phyloP scores from a whole-genome alignment of 2,888 invertebrate species.

The Orchesella flavescens region DNA sequence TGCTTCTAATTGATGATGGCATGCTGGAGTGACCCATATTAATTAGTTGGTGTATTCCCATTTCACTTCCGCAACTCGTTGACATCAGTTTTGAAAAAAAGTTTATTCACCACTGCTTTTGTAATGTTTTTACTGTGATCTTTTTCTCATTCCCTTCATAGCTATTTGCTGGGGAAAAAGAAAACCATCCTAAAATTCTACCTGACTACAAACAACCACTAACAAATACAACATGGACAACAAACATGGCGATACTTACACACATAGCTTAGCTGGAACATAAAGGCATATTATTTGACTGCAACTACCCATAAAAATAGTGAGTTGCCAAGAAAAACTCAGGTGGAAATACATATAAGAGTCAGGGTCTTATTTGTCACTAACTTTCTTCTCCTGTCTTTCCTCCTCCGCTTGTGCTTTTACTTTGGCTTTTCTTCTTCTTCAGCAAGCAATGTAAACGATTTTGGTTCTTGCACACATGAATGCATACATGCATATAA shows the following conservation, averaged over 20 bases:
- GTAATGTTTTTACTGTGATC: not conserved
- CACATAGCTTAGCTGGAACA: too few species aligned
- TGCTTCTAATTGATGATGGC: too few species aligned
- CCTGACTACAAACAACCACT: not conserved
- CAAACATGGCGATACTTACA: too few species aligned
- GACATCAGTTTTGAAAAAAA: too few species aligned
- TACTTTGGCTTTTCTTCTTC: not conserved
- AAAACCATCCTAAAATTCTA: slow-evolving; percentile 17
- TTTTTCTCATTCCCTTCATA: not conserved
- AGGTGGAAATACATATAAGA: slow-evolving; percentile 42
- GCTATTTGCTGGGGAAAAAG: not conserved
- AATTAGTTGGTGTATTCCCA: too few species aligned
- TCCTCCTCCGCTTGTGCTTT: slow-evolving; percentile 3
- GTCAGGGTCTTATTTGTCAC: slow-evolving; percentile 54
- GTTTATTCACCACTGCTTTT: not conserved
- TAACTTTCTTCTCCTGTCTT: slow-evolving; percentile 40
- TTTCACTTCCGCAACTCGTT: too few species aligned
- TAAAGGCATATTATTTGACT: not conserved
- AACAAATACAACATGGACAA: not conserved
- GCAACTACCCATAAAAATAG: not conserved
- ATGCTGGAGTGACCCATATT: too few species aligned
- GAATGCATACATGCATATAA: not conserved
- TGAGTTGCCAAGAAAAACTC: slow-evolving; percentile 42
- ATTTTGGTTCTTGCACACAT: not conserved
- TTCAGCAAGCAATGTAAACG: too few species aligned